Conservation (phyloP, 2,888 invertebrate species). For the Gari tellinella region DNA sequence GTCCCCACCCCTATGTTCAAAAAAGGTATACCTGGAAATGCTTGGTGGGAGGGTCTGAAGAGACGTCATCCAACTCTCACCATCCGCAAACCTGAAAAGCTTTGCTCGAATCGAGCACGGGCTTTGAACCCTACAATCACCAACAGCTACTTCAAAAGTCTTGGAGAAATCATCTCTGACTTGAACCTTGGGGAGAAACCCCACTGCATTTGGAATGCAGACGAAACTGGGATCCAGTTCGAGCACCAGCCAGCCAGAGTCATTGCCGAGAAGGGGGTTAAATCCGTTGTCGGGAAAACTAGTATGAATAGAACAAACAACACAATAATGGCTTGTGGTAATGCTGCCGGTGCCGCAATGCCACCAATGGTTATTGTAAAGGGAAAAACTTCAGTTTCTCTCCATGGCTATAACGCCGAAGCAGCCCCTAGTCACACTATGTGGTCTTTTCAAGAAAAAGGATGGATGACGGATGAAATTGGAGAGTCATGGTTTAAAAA, state of each 20-base stretch:
- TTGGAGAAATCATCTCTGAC: neutral
- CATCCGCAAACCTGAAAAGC: conserved; percentile 30
- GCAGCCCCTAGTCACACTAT: conserved; percentile 42
- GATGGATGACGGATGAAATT: conserved; percentile 63
- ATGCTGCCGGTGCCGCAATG: conserved; percentile 50
- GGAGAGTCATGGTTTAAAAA: conserved; percentile 58
- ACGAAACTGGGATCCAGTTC: conserved; percentile 23
- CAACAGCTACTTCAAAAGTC: conserved; percentile 7
- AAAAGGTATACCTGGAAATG: conserved; percentile 1
- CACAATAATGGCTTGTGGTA: conserved; percentile 50
- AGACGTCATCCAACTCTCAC: conserved; percentile 20
- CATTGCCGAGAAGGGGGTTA: conserved; percentile 12
- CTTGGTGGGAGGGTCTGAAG: conserved; percentile 27
- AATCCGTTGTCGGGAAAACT: conserved; percentile 7
- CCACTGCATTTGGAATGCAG: conserved; percentile 16
- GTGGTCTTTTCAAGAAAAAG: conserved; percentile 59
- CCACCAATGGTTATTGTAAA: conserved; percentile 54
- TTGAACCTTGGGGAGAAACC: neutral
- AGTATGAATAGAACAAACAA: neutral
- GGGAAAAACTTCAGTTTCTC: conserved; percentile 47
- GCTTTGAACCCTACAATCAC: neutral
- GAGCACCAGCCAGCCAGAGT: conserved; percentile 19
- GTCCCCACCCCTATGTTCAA: neutral
- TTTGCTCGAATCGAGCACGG: conserved; percentile 14
- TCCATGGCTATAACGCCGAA: conserved; percentile 46